Percentiles rank a stretch among this genome's conserved stretches.
phyloP scores from a whole-genome alignment of 1,140 invertebrate species.

The Drosophila rufa region DNA sequence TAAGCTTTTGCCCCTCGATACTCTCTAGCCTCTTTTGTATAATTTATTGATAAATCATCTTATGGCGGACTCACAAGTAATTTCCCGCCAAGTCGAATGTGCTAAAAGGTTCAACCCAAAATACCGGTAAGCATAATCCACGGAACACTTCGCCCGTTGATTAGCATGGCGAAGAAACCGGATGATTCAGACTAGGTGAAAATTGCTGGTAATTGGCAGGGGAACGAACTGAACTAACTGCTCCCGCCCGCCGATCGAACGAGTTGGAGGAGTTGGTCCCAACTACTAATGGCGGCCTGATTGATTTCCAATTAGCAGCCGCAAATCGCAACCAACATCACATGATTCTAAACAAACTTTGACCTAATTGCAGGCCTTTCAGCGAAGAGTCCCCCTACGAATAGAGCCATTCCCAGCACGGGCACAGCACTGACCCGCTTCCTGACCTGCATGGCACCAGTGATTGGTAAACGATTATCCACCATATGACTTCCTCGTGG shows the following conservation, averaged over 20 bases:
- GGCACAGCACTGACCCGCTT: conserved; percentile 79
- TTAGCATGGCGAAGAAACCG: conserved; percentile 35
- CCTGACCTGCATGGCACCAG: conserved; percentile 84
- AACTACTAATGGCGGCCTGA: conserved; percentile 67
- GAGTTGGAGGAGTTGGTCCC: conserved; percentile 1
- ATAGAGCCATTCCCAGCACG: conserved; percentile 47
- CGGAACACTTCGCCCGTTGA: conserved; percentile 30
- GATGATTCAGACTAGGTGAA: conserved; percentile 63
- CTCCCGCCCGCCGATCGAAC: conserved; percentile 6
- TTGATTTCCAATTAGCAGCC: conserved; percentile 78
- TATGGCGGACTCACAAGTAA: not conserved
- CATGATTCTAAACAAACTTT: conserved; percentile 66
- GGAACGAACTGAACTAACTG: conserved; percentile 14
- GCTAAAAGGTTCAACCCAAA: conserved; percentile 47
- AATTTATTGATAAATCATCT: conserved; percentile 25
- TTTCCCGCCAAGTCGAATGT: conserved; percentile 26
- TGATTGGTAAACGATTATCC: conserved; percentile 74
- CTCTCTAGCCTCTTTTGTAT: conserved; percentile 16
- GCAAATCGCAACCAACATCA: conserved; percentile 49
- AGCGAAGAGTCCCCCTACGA: conserved; percentile 23
- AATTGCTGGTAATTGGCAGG: conserved; percentile 42
- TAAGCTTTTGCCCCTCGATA: conserved; percentile 10
- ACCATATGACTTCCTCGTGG: conserved; percentile 5
- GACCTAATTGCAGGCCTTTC: conserved; percentile 70
- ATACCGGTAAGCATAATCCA: conserved; percentile 18